Evolutionary conservation across 2,113 vertebrate species (phyloP), one percentile per base, ranked within the genome.

Genomic region (Psittacula cyanocephala): DNA sequence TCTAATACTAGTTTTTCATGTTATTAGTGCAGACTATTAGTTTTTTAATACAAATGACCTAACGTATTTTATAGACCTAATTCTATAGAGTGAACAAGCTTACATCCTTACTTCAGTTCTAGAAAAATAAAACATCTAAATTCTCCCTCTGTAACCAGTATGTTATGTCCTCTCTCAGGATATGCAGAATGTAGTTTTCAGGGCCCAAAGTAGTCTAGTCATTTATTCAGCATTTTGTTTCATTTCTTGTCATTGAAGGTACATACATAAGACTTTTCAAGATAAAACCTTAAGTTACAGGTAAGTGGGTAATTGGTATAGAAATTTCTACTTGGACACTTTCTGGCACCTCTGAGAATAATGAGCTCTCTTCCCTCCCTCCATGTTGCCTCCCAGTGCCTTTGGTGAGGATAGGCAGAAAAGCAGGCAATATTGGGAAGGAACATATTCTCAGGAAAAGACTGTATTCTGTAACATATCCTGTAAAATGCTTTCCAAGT

Each of bases 321-420:
- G 37, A 57, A 91, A 28, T 50, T 47, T 60, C 25, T 89, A 12
- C 9, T 27, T 25, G 16, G 20, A 46, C 11, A 8, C 23, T 59
- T 63, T n/a, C 13, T 47, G 49, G 22, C 25, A n/a, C 6, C 57
- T 71, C 6, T 1, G 3, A 77, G 29, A 83, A 16, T 47, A 69
- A 47, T n/a, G 33, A 68, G 6, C 16, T 83, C 9, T 77, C 17
- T 67, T 59, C 25, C 52, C 12, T 64, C 43, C 31, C 9, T 80
- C 17, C 9, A 6, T 9, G 11, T 63, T 17, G 8, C 16, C 14
- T 18, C 16, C 60, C 17, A 35, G 6, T 2, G 0, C 3, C 14
- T 68, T 91, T n/a, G 0, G 0, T 31, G 11, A 52, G 13, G 18
- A 43, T 11, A 49, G 25, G 11, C 70, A 29, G 37, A 74, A 95